Evolutionary conservation across 2,888 invertebrate species (phyloP).

Genomic region (Zonitis immaculata): DNA sequence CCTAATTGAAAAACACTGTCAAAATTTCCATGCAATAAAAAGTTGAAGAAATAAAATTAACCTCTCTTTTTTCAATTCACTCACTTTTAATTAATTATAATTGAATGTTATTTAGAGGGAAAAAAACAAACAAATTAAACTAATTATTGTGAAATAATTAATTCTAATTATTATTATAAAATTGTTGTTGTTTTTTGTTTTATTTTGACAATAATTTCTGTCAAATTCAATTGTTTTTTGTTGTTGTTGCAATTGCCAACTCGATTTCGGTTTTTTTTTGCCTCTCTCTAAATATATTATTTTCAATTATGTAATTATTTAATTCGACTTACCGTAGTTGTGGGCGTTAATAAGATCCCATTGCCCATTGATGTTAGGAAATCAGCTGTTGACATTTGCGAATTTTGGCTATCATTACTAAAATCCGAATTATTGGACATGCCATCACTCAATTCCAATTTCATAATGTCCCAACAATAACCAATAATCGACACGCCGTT

Average conservation of each 20-base stretch:
- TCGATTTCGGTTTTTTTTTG: background rate
- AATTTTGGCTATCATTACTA: slow-evolving; percentile 47
- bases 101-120: too few relatives aligned
- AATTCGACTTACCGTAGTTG: slow-evolving; percentile 40
- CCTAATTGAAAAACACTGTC: background rate
- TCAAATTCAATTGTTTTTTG: too few relatives aligned
- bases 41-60: too few relatives aligned
- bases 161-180: too few relatives aligned
- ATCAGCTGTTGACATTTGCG: slow-evolving; percentile 44
- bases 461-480: slow-evolving; percentile 34
- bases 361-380: slow-evolving; percentile 43
- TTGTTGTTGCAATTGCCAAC: too few relatives aligned
- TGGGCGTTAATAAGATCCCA: slow-evolving; percentile 36
- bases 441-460: slow-evolving; percentile 46
- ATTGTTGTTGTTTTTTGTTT: too few relatives aligned
- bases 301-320: background rate
- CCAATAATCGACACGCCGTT: background rate
- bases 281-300: background rate
- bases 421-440: slow-evolving; percentile 48
- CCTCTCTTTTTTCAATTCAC: too few relatives aligned
- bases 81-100: too few relatives aligned
- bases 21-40: too few relatives aligned
- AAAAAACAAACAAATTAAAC: too few relatives aligned
- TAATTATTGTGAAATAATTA: too few relatives aligned
- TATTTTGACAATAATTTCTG: too few relatives aligned